Evolutionary conservation across 35 echinoderm and acorn worm genomes (phyloP).

Genomic region (Ptychodera flava): DNA sequence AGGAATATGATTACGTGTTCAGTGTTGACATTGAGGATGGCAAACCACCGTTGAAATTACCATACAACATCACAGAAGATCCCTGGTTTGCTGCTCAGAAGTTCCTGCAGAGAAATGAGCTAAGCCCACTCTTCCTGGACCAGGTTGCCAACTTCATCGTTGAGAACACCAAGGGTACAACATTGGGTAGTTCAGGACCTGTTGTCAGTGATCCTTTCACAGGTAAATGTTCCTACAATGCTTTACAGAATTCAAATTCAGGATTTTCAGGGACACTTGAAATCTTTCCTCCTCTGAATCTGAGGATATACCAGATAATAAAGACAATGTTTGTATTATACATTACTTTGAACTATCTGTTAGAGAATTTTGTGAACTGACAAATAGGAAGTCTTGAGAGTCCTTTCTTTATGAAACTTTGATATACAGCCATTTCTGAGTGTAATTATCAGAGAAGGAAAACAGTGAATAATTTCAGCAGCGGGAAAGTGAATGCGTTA

Average conservation of each 20-base stretch:
- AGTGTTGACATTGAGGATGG: slow-evolving; percentile 92
- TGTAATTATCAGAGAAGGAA: too few species aligned
- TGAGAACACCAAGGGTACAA: slow-evolving; percentile 71
- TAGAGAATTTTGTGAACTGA: too few species aligned
- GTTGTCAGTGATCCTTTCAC: slow-evolving; percentile 70
- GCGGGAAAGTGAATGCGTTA: too few species aligned
- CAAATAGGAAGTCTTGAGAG: too few species aligned
- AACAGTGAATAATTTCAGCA: too few species aligned
- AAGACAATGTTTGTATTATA: too few species aligned
- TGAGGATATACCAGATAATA: too few species aligned
- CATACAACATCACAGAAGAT: slow-evolving; percentile 82
- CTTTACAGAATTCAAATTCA: not conserved
- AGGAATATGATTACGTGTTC: slow-evolving; percentile 99
- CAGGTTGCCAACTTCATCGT: slow-evolving; percentile 93
- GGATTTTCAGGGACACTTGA: not conserved
- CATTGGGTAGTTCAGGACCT: slow-evolving; percentile 7
- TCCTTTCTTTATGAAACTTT: too few species aligned
- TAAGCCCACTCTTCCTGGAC: slow-evolving; percentile 87
- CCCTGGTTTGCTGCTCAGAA: slow-evolving; percentile 82
- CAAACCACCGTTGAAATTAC: slow-evolving; percentile 60
- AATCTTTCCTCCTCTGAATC: too few species aligned
- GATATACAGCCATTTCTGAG: too few species aligned
- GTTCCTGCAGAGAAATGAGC: slow-evolving; percentile 78
- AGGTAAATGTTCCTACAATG: slow-evolving; percentile 30
- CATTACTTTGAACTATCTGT: too few species aligned